Conservation (phyloP, 1,140 invertebrate species). For the Drosophila sp. region DNA sequence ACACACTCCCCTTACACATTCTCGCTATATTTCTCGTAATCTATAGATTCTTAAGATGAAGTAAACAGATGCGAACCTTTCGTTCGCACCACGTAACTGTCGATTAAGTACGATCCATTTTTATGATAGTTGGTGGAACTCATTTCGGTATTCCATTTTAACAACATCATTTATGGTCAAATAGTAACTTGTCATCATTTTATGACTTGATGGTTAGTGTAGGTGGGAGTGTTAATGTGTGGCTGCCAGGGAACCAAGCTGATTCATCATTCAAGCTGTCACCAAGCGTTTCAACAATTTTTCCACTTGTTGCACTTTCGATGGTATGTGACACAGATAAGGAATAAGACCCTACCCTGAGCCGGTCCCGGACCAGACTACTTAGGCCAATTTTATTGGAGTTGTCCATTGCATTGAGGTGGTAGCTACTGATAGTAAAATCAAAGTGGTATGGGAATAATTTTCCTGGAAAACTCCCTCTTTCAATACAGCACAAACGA, state of each 20-base stretch:
- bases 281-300: neutral
- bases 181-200: neutral
- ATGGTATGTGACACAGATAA: neutral
- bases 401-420: neutral
- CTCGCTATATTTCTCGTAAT: too few relatives aligned
- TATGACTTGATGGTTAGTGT: neutral
- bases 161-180: too few relatives aligned
- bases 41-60: too few relatives aligned
- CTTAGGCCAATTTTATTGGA: slow-evolving; percentile 23
- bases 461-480: neutral
- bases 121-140: too few relatives aligned
- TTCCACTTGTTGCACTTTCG: slow-evolving; percentile 13
- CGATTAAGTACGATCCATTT: too few relatives aligned
- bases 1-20: too few relatives aligned
- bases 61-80: too few relatives aligned
- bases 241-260: neutral
- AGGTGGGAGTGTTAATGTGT: neutral
- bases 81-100: too few relatives aligned
- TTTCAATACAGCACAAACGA: neutral
- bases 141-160: too few relatives aligned
- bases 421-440: neutral
- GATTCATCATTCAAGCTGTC: slow-evolving; percentile 8
- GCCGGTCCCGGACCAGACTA: neutral
- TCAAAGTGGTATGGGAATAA: neutral
- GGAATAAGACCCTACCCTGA: neutral